phyloP scores from a whole-genome alignment of 2,797 vertebrate species.

The Morus bassanus region DNA sequence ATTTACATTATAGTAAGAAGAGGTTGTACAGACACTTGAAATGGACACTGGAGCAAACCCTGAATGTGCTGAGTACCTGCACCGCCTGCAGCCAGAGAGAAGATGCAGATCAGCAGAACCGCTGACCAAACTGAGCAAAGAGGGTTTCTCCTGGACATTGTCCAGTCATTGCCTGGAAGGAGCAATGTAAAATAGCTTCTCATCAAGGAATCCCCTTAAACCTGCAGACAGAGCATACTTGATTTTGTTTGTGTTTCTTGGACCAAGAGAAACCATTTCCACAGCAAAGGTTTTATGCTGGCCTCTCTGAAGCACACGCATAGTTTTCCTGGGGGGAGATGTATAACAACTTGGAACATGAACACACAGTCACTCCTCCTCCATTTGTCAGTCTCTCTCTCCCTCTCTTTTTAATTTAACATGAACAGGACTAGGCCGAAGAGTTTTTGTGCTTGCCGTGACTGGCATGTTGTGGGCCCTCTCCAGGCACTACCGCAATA shows the following conservation, averaged over 20 bases:
- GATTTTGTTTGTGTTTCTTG: background rate
- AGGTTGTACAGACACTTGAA: background rate
- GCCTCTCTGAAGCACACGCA: background rate
- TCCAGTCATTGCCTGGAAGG: background rate
- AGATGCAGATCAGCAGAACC: background rate
- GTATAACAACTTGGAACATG: background rate
- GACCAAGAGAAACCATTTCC: background rate
- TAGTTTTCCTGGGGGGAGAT: background rate
- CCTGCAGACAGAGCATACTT: background rate
- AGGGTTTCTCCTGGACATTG: background rate
- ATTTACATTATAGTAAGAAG: background rate
- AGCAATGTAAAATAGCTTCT: background rate
- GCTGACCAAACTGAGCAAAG: background rate
- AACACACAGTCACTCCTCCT: background rate
- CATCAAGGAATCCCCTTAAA: background rate
- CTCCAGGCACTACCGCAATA: background rate
- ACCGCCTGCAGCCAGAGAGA: background rate
- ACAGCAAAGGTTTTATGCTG: background rate
- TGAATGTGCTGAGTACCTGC: background rate
- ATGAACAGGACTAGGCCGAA: background rate
- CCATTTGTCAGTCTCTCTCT: background rate
- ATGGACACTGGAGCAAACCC: background rate
- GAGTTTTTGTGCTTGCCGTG: background rate
- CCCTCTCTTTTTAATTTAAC: background rate
- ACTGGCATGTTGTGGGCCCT: background rate